Base-by-base conservation (phyloP, 2,888 invertebrate genomes). In the Aphodius granarius region DNA sequence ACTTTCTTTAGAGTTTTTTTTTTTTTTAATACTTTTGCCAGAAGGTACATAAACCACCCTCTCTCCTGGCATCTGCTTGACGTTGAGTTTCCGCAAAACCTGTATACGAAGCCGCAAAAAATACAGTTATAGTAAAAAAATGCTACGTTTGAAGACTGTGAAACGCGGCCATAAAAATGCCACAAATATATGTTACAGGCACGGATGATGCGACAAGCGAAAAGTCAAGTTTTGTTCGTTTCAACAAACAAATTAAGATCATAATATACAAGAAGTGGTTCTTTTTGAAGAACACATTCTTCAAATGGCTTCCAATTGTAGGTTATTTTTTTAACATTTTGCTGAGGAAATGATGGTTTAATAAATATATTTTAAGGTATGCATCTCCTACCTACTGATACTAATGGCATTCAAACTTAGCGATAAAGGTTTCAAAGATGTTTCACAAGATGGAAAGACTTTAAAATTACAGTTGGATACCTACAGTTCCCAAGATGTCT, bases 381-480 rank as follows among this genome's bases (percentile, higher is more conserved):
- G 17, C 4, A n/a, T 76, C 62, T 64, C 65, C 16, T 43, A 73
- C n/a, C 19, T 19, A 4, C 21, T 76, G 15, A 17, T 73, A 6
- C 3, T 66, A 3, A 23, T 77, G 16, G 68, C 74, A 6, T 70
- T 74, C 17, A 13, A 17, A 5, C 70, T 77, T 70, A 68, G 73
- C 2, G 66, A 71, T 4, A 64, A 19, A n/a, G 74, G 65, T 6
- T 63, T 64, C 17, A 64, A 18, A 6, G 74, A 75, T 18, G 23
- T 74, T 9, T 72, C 73, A 13, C 72, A 75, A 65, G 77, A 77
- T 20, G 77, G 77, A 9, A 70, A 21, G 5, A 75, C 16, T n/a
- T 23, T 77, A 15, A 18, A 63, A 17, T n/a, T 77, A 18, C 22
- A 70, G n/a, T 23, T 77, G 20, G 13, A 18, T 9, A 18, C 63